These are phyloP conservation scores for Nerophis lumbriciformis DNA, from an alignment of 2,113 vertebrate genomes.

Conservation along the genomic window DNA sequence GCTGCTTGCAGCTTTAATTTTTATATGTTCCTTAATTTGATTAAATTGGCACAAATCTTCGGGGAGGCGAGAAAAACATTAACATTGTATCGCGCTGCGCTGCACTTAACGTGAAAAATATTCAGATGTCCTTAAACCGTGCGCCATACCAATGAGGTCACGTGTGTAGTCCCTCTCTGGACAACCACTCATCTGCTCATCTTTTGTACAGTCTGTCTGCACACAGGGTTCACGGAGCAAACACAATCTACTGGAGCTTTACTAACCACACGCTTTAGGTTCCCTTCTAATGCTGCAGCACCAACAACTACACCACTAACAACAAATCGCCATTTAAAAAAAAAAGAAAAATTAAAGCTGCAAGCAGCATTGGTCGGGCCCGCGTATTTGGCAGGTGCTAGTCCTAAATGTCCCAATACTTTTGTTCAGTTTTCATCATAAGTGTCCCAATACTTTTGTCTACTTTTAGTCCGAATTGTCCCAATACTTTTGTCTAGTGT, in stretches of 20 bases:
- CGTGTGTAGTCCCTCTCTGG: constrained; percentile 46
- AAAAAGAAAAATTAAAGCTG: no score
- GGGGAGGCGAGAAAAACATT: constrained; percentile 34
- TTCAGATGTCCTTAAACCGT: constrained; percentile 54
- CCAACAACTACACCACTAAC: no score
- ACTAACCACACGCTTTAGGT: constrained; percentile 60
- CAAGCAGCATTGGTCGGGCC: no score
- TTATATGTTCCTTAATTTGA: constrained; percentile 44
- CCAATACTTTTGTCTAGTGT: no score
- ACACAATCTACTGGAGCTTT: constrained; percentile 68
- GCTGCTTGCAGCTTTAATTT: no score
- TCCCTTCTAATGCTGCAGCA: constrained; percentile 57
- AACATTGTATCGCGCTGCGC: constrained; percentile 64
- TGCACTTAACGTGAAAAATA: constrained; percentile 60
- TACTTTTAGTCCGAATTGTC: no score
- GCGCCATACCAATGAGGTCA: constrained; percentile 67
- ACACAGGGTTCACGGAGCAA: constrained; percentile 55
- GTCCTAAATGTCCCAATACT: no score
- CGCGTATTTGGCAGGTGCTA: no score
- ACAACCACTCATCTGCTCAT: constrained; percentile 36
- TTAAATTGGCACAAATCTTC: constrained; percentile 49
- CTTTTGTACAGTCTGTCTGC: constrained; percentile 48
- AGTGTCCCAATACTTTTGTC: no score
- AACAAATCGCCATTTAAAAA: constrained; percentile 44
- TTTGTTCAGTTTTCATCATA: no score